These are phyloP conservation scores for Gambusia holbrooki DNA, from an alignment of 2,113 vertebrate genomes.

Conservation along the genomic window DNA sequence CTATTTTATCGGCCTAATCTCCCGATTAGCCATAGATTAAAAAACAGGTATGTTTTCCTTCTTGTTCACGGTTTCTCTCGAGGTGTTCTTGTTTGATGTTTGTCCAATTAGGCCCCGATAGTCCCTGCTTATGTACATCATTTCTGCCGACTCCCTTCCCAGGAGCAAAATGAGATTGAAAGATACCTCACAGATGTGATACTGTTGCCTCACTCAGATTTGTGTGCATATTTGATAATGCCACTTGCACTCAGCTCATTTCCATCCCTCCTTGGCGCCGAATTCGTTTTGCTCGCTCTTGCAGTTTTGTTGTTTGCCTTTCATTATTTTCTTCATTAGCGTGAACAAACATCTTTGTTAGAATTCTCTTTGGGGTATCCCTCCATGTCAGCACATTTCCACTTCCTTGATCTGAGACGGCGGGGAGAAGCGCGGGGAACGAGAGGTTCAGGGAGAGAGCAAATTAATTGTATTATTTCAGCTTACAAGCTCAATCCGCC, in stretches of 20 bases:
- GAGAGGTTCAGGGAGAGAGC: slow-evolving; percentile 50
- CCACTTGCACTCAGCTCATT: slow-evolving; percentile 40
- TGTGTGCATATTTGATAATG: slow-evolving; percentile 53
- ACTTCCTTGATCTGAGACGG: slow-evolving; percentile 67
- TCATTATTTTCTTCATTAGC: slow-evolving; percentile 83
- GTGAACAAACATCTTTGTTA: slow-evolving; percentile 77
- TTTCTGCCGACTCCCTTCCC: slow-evolving; percentile 34
- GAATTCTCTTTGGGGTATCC: slow-evolving; percentile 76
- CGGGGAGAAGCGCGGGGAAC: slow-evolving; percentile 58
- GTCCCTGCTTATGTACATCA: slow-evolving; percentile 18
- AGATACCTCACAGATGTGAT: slow-evolving; percentile 31
- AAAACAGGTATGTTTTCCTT: slow-evolving; percentile 21
- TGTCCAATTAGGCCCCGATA: slow-evolving; percentile 44
- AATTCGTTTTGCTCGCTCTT: slow-evolving; percentile 54
- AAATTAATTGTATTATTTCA: slow-evolving; percentile 80
- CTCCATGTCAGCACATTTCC: slow-evolving; percentile 74
- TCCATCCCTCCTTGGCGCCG: slow-evolving; percentile 44
- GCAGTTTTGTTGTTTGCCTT: slow-evolving; percentile 78
- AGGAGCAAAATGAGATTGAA: slow-evolving; percentile 36
- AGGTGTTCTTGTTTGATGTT: slow-evolving; percentile 39
- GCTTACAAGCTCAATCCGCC: slow-evolving; percentile 70
- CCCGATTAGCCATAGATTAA: slow-evolving; percentile 24
- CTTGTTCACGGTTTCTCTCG: slow-evolving; percentile 19
- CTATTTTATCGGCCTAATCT: slow-evolving; percentile 3
- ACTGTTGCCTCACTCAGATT: slow-evolving; percentile 42